Base-by-base conservation (phyloP, 2,888 invertebrate genomes). In the Drosophila pegasa region DNA sequence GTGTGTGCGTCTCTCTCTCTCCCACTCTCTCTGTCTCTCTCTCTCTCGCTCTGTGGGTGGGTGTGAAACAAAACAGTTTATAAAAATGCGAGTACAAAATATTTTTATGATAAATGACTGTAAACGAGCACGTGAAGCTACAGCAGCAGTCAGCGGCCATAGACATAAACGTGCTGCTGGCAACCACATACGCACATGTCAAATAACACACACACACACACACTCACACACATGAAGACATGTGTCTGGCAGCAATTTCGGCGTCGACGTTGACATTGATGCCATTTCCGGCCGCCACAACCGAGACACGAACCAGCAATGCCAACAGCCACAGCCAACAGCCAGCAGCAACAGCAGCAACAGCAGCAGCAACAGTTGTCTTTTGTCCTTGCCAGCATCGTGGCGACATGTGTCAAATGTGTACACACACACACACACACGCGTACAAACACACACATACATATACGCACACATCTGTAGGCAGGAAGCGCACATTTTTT, bases 41-140 rank as follows among this genome's bases (percentile, higher is more conserved):
- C n/a, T n/a, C n/a, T n/a, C n/a, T n/a, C n/a, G n/a, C n/a, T n/a
- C n/a, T 54, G 47, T 35, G 40, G 12, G 33, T 18, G 37, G 37
- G 81, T 79, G 85, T 78, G 81, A 83, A 87, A 87, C 85, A 82
- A 84, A 87, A 84, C 83, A 87, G 83, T 83, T 83, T 87, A 83
- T 83, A 83, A 87, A 83, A 83, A 78, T 78, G 85, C 68, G 70
- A 82, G 78, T 82, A 75, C 85, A 79, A 84, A 87, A 84, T 84
- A 87, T 87, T 84, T 84, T 82, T 84, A 84, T 84, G 84, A 87
- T 84, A 84, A 84, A 84, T 84, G 84, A 87, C 86, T 84, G 84
- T 75, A 82, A 85, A 87, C 88, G 88, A 87, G 84, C 83, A 85
- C 75, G 82, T 84, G 87, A 84, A 87, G 72, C 72, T 68, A 75